Percentiles rank a stretch among this genome's conserved stretches.
phyloP scores from a whole-genome alignment of 2,888 invertebrate species.

The Amblyjoppa proteus region DNA sequence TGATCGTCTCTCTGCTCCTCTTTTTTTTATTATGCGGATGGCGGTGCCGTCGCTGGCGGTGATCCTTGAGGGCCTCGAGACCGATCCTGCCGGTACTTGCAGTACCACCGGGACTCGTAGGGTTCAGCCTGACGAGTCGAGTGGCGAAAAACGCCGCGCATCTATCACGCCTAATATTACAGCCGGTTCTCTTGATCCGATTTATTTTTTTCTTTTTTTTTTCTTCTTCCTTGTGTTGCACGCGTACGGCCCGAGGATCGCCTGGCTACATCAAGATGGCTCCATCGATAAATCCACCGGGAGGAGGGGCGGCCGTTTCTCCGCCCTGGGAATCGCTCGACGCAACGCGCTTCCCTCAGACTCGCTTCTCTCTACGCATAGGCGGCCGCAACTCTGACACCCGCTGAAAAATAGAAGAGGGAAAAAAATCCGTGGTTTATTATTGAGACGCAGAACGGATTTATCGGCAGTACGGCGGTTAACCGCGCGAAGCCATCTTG shows the following conservation, averaged over 20 bases:
- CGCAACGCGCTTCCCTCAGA: slow-evolving; percentile 47
- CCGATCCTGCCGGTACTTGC: slow-evolving; percentile 58
- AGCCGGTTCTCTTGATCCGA: slow-evolving; percentile 29
- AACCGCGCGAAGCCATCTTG: slow-evolving; percentile 1
- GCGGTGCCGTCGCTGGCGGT: slow-evolving; percentile 43
- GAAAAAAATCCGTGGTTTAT: slow-evolving; percentile 48
- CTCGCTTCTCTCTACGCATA: slow-evolving; percentile 61
- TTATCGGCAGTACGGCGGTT: slow-evolving; percentile 50
- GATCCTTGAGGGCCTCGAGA: slow-evolving; percentile 47
- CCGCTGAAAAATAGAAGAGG: slow-evolving; percentile 58
- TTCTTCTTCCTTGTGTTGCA: not conserved
- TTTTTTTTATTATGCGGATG: slow-evolving; percentile 53
- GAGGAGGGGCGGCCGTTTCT: slow-evolving; percentile 35
- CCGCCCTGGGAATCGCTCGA: slow-evolving; percentile 44
- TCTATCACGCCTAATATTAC: slow-evolving; percentile 62
- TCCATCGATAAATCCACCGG: slow-evolving; percentile 74
- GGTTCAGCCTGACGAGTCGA: slow-evolving; percentile 77
- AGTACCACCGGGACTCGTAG: slow-evolving; percentile 75
- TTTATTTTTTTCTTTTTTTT: not conserved
- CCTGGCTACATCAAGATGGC: slow-evolving; percentile 78
- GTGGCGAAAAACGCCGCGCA: slow-evolving; percentile 73
- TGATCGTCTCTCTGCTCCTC: slow-evolving; percentile 53
- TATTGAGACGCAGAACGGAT: slow-evolving; percentile 59
- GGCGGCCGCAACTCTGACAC: slow-evolving; percentile 40
- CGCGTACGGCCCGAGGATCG: slow-evolving; percentile 26